phyloP scores from a whole-genome alignment of 2,797 vertebrate genomes.

The Lacerta viridis region DNA sequence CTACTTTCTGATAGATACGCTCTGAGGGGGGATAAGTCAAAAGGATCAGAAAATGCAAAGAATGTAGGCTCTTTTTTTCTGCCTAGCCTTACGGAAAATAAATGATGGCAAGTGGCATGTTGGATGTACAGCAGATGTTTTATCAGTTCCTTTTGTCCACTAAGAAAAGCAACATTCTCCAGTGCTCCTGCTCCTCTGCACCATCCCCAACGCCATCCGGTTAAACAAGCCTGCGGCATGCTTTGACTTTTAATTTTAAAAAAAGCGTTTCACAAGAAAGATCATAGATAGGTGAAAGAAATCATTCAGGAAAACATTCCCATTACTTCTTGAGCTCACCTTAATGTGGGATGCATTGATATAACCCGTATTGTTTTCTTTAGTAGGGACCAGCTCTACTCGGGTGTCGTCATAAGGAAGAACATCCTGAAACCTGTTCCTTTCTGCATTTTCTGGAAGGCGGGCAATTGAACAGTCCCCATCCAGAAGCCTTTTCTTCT shows the following conservation, averaged over 20 bases:
- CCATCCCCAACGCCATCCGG: background rate
- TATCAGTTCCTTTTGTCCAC: no score
- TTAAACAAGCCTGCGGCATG: no score
- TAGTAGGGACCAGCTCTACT: conserved; percentile 96
- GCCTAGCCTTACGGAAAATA: background rate
- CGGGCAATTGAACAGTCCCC: conserved; percentile 86
- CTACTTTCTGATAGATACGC: background rate
- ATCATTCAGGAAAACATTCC: background rate
- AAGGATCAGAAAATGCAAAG: background rate
- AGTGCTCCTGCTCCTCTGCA: no score
- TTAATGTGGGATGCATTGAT: conserved; percentile 96
- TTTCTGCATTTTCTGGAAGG: conserved; percentile 91
- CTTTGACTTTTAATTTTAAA: background rate
- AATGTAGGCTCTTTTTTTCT: background rate
- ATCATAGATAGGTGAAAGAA: background rate
- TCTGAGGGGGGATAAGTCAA: background rate
- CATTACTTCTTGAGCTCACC: conserved; percentile 77
- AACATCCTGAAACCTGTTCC: conserved; percentile 96
- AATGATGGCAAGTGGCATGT: background rate
- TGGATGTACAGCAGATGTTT: background rate
- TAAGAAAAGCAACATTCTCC: background rate
- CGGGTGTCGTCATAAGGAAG: conserved; percentile 94
- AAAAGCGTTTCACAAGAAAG: background rate
- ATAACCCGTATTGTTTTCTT: conserved; percentile 98
- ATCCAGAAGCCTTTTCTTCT: conserved; percentile 83